Evolutionary conservation across 1,140 invertebrate genomes (phyloP).

Genomic region (Aricia agestis): DNA sequence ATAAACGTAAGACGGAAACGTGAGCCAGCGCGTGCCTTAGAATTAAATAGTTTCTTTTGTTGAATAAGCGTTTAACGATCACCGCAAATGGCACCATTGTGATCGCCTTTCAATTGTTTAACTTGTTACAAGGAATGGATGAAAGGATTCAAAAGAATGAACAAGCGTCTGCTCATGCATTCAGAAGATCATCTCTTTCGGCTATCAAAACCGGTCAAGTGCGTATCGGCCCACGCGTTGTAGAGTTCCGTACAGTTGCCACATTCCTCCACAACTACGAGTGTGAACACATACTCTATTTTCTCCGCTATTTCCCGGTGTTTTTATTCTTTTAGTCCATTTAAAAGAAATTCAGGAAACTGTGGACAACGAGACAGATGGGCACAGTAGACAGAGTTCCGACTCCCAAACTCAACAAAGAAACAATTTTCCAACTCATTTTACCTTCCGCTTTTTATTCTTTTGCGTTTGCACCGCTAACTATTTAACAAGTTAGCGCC

Average conservation of each 20-base stretch:
- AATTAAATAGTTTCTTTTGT: constrained; percentile 72
- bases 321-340: background rate
- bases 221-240: background rate
- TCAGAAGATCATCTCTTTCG: background rate
- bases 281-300: too few relatives aligned
- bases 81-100: constrained; percentile 47
- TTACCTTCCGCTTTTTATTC: constrained; percentile 9
- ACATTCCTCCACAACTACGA: background rate
- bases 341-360: background rate
- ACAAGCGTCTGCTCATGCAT: background rate
- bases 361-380: background rate
- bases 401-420: background rate
- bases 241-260: background rate
- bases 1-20: constrained; percentile 52
- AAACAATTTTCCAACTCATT: constrained; percentile 12
- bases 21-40: constrained; percentile 48
- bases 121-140: background rate
- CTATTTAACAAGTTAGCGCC: constrained; percentile 24
- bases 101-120: constrained; percentile 41
- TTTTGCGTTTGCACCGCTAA: constrained; percentile 20
- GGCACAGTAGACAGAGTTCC: background rate
- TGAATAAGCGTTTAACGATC: constrained; percentile 53
- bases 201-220: background rate
- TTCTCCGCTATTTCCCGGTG: too few relatives aligned
- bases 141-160: background rate